A percentile compares a stretch with the other conserved stretches of the same genome.
Evolutionary conservation across 2,113 vertebrate genomes (phyloP).

Genomic region (Crotophaga sulcirostris): DNA sequence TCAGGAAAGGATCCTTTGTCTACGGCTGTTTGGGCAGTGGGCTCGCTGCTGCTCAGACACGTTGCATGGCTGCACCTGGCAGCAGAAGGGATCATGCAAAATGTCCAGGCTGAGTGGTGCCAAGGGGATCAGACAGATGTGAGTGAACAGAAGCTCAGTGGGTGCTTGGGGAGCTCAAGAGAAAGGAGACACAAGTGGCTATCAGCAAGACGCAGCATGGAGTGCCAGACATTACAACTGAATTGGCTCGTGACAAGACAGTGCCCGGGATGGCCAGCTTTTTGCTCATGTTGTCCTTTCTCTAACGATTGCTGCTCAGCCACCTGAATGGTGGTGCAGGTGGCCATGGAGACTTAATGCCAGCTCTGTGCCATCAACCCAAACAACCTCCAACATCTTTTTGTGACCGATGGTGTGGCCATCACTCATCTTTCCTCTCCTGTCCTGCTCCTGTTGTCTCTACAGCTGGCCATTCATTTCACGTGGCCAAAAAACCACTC

Average conservation of each 20-base stretch:
- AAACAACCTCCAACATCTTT: conserved; percentile 14
- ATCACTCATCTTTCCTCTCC: conserved; percentile 1
- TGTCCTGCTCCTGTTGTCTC: conserved; percentile 24
- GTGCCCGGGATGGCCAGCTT: neutral
- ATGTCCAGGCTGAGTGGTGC: neutral
- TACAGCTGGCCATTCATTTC: conserved; percentile 42
- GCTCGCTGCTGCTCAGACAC: neutral
- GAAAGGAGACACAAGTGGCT: conserved; percentile 14
- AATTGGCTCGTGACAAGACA: neutral
- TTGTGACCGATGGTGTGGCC: neutral
- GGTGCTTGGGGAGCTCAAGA: neutral
- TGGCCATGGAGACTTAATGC: neutral
- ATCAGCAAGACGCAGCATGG: neutral
- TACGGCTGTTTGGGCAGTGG: neutral
- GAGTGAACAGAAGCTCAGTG: conserved; percentile 1
- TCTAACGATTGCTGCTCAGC: neutral
- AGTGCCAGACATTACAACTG: conserved; percentile 13
- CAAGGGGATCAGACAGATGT: conserved; percentile 37
- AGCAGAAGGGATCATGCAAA: neutral
- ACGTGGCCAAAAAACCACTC: neutral
- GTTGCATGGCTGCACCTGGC: neutral
- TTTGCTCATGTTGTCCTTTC: neutral
- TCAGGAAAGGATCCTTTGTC: neutral
- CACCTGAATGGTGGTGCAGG: conserved; percentile 41
- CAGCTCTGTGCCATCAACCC: neutral